Percentiles rank a stretch among this genome's conserved stretches.
phyloP scores from a whole-genome alignment of 1,140 invertebrate genomes.

The Sycophaga agraensis region DNA sequence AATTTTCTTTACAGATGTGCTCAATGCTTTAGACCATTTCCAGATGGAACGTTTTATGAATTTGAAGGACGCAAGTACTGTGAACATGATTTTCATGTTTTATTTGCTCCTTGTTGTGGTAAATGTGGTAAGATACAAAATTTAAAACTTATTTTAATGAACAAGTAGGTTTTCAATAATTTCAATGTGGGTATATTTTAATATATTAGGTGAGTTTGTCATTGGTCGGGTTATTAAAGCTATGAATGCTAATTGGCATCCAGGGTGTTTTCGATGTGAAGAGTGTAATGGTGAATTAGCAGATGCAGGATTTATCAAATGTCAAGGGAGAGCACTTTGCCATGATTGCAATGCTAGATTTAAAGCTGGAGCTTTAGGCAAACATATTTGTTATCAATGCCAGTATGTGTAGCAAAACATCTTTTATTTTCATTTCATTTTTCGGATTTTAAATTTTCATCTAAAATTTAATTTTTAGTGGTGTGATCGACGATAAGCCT shows the following conservation, averaged over 20 bases:
- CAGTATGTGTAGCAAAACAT: slow-evolving; percentile 68
- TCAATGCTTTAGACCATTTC: slow-evolving; percentile 97
- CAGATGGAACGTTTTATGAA: slow-evolving; percentile 98
- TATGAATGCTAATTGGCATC: slow-evolving; percentile 99
- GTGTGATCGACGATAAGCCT: slow-evolving; percentile 95
- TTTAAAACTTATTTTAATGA: slow-evolving; percentile 14
- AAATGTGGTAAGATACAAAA: slow-evolving; percentile 78
- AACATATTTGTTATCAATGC: slow-evolving; percentile 98
- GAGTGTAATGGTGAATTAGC: slow-evolving; percentile 88
- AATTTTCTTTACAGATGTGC: slow-evolving; percentile 75
- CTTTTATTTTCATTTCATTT: slow-evolving; percentile 25
- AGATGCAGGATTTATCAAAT: slow-evolving; percentile 96
- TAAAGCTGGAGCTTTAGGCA: slow-evolving; percentile 92
- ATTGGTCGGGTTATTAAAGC: slow-evolving; percentile 99
- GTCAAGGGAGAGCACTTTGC: slow-evolving; percentile 89
- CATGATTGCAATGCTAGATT: slow-evolving; percentile 95
- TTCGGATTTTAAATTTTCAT: too few species aligned
- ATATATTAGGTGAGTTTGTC: slow-evolving; percentile 81
- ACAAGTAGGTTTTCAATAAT: background rate
- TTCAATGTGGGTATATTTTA: slow-evolving; percentile 8
- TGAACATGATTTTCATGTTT: slow-evolving; percentile 98
- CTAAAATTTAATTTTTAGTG: slow-evolving; percentile 68
- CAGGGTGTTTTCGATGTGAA: slow-evolving; percentile 95
- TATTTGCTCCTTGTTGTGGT: slow-evolving; percentile 97
- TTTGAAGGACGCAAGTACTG: slow-evolving; percentile 99